A percentile compares a stretch with the other conserved stretches of the same genome.
phyloP scores from a whole-genome alignment of 1,140 invertebrate species.

The Drosophila pseudoananassae region DNA sequence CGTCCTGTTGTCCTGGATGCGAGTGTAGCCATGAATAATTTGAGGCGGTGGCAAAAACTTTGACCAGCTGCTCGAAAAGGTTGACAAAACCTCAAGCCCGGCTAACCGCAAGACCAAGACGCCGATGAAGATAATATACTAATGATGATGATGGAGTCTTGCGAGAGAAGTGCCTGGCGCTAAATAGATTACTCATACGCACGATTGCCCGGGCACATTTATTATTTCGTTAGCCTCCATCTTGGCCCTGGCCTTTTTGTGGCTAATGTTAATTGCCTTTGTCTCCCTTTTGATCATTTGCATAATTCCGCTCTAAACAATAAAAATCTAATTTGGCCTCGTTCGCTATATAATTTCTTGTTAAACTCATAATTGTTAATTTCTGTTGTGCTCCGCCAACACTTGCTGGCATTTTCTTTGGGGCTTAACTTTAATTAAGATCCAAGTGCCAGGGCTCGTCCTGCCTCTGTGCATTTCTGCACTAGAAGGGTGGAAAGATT shows the following conservation, averaged over 20 bases:
- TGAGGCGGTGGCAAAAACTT: slow-evolving; percentile 62
- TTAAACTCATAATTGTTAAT: slow-evolving; percentile 83
- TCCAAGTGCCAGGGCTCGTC: slow-evolving; percentile 59
- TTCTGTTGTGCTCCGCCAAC: slow-evolving; percentile 55
- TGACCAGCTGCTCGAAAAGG: slow-evolving; percentile 61
- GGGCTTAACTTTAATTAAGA: slow-evolving; percentile 83
- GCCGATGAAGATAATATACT: slow-evolving; percentile 11
- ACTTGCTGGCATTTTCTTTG: slow-evolving; percentile 51
- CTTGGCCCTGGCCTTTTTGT: slow-evolving; percentile 1
- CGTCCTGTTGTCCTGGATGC: slow-evolving; percentile 14
- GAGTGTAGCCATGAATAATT: slow-evolving; percentile 69
- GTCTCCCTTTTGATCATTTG: slow-evolving; percentile 63
- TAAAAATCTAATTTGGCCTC: slow-evolving; percentile 81
- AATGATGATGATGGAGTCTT: slow-evolving; percentile 41
- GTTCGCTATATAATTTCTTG: slow-evolving; percentile 77
- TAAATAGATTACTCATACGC: slow-evolving; percentile 77
- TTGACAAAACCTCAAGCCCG: slow-evolving; percentile 56
- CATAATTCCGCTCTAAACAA: slow-evolving; percentile 83
- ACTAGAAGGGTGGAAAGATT: slow-evolving; percentile 37
- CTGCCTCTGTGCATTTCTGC: slow-evolving; percentile 9
- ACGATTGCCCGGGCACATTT: slow-evolving; percentile 62
- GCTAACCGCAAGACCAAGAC: slow-evolving; percentile 65
- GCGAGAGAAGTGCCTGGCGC: slow-evolving; percentile 13
- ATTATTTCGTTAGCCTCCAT: slow-evolving; percentile 47
- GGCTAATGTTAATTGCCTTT: slow-evolving; percentile 70